Conservation (phyloP, 2,113 vertebrate species). For the Nipponia nippon region DNA sequence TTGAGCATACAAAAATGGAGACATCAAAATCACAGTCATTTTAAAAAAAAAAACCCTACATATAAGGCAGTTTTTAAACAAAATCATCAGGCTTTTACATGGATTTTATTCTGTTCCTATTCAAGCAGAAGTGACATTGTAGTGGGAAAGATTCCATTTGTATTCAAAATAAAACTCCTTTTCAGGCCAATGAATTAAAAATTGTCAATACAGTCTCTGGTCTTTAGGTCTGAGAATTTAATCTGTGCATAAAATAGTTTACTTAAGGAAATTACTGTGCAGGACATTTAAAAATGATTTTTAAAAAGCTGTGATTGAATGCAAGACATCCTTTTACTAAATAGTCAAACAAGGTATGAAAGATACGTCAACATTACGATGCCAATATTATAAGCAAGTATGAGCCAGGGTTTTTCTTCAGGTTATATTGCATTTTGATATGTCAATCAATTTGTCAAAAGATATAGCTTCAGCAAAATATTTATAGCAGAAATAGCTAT, state of each 20-base stretch:
- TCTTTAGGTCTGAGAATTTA: background rate
- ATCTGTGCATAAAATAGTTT: background rate
- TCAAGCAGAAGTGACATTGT: background rate
- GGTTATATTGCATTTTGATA: background rate
- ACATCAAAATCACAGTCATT: background rate
- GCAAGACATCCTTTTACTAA: background rate
- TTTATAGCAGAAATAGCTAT: background rate
- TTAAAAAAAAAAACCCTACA: background rate
- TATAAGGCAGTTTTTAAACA: background rate
- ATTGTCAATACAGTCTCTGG: too few relatives aligned
- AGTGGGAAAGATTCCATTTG: background rate
- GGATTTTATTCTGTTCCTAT: background rate
- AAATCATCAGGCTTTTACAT: background rate
- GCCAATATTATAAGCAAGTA: background rate
- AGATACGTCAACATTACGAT: rapidly evolving
- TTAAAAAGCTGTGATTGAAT: background rate
- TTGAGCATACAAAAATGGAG: background rate
- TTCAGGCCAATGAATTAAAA: background rate
- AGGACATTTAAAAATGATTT: background rate
- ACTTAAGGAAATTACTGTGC: background rate
- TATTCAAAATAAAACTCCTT: background rate
- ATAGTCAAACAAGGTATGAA: background rate
- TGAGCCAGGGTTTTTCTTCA: background rate
- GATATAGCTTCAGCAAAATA: background rate
- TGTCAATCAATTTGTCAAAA: background rate